These are phyloP conservation scores for Pungitius pungitius DNA, from an alignment of 2,113 vertebrate genomes.

Conservation along the genomic window DNA sequence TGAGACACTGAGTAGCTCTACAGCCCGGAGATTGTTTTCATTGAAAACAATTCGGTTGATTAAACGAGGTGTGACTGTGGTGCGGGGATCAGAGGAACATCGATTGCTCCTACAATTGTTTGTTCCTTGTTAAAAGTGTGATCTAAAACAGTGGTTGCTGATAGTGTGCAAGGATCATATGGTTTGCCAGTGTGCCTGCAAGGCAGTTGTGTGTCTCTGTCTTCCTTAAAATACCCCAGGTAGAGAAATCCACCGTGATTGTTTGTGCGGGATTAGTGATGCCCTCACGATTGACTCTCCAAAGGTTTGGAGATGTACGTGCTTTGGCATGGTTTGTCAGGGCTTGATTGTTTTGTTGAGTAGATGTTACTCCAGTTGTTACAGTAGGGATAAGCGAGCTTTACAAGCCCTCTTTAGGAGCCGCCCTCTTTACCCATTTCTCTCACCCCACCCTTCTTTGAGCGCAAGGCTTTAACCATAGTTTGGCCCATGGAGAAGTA, in stretches of 20 bases:
- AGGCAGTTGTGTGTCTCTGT: slow-evolving; percentile 22
- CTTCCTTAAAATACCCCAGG: slow-evolving; percentile 22
- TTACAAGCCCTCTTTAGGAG: slow-evolving; percentile 35
- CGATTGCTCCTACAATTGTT: slow-evolving; percentile 77
- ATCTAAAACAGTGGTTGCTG: slow-evolving; percentile 70
- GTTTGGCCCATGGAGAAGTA: slow-evolving; percentile 61
- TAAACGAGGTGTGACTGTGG: slow-evolving; percentile 78
- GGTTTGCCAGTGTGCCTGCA: slow-evolving; percentile 13
- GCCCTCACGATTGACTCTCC: neutral
- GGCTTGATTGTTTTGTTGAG: slow-evolving; percentile 28
- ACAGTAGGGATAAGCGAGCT: slow-evolving; percentile 44
- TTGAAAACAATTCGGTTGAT: slow-evolving; percentile 80
- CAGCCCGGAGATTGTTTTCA: slow-evolving; percentile 79
- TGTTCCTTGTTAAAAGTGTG: slow-evolving; percentile 78
- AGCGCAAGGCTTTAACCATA: slow-evolving; percentile 59
- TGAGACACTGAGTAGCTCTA: slow-evolving; percentile 73
- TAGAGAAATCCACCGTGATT: slow-evolving; percentile 18
- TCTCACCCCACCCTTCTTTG: slow-evolving; percentile 33
- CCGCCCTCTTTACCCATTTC: neutral
- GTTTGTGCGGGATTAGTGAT: slow-evolving; percentile 22
- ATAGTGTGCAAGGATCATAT: slow-evolving; percentile 42
- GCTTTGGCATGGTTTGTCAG: slow-evolving; percentile 24
- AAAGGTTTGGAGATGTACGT: slow-evolving; percentile 15
- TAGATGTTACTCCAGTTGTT: slow-evolving; percentile 39
- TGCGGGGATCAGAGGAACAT: slow-evolving; percentile 73